These are phyloP conservation scores for Rattus rattus DNA, from an alignment of 2,113 vertebrate species.

Conservation along the genomic window DNA sequence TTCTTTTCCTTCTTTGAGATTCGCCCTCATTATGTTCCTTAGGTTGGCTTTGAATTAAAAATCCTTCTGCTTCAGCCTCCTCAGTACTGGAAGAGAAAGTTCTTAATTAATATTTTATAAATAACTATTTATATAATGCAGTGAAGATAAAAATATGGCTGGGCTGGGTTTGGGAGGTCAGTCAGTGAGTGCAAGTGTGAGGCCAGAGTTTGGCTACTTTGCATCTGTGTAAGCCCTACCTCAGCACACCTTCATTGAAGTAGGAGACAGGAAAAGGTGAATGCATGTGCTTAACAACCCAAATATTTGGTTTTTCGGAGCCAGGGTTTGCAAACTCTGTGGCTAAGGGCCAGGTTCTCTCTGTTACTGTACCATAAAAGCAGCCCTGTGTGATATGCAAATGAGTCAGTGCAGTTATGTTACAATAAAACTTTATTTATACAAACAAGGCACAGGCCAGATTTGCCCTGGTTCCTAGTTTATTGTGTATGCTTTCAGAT, in stretches of 20 bases:
- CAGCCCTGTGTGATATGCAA: not conserved
- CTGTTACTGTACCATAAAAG: not conserved
- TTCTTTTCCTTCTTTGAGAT: not conserved
- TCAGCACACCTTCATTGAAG: not conserved
- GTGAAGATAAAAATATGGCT: not conserved
- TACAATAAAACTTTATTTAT: constrained; percentile 25
- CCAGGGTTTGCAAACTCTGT: not conserved
- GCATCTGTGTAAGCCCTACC: not conserved
- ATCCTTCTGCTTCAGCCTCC: not conserved
- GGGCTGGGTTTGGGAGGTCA: not conserved
- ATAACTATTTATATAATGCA: not conserved
- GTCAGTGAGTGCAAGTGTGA: not conserved
- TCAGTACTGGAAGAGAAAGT: not conserved
- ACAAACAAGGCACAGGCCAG: not conserved
- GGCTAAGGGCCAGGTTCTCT: not conserved
- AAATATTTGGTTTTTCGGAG: not conserved
- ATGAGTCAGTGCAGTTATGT: not conserved
- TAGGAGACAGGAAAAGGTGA: not conserved
- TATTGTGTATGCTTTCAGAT: constrained; percentile 7
- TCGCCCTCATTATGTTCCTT: not conserved
- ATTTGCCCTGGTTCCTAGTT: not conserved
- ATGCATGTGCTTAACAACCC: not conserved
- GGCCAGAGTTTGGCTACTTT: not conserved
- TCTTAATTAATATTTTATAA: constrained; percentile 37
- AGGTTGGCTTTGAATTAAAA: not conserved